These are phyloP conservation scores for Sipha flava DNA, from an alignment of 1,140 invertebrate species.

Conservation along the genomic window DNA sequence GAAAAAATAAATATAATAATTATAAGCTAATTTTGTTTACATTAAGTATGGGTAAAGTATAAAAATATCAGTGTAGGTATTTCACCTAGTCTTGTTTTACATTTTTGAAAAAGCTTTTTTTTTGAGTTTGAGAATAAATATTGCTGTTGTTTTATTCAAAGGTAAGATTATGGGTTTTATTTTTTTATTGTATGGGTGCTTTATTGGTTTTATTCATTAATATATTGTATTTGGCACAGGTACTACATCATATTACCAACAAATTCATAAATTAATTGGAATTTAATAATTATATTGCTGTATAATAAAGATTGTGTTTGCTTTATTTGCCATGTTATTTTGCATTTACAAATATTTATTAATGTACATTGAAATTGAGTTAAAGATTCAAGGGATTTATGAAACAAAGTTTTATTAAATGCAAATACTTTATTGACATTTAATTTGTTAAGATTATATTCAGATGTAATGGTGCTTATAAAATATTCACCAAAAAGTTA, in stretches of 20 bases:
- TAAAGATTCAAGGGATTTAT: no score
- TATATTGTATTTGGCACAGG: conserved; percentile 1
- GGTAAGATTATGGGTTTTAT: conserved; percentile 10
- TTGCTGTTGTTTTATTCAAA: background rate
- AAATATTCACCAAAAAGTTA: background rate
- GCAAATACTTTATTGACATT: background rate
- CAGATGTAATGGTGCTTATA: background rate
- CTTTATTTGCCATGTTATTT: background rate
- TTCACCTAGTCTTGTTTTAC: conserved; percentile 14
- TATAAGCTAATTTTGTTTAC: conserved; percentile 18
- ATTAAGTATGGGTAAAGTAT: background rate
- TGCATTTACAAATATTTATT: background rate
- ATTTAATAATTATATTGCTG: no score
- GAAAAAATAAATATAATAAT: background rate
- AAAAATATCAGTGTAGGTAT: background rate
- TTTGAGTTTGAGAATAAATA: conserved; percentile 10
- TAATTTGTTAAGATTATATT: background rate
- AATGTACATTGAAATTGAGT: no score
- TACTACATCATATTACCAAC: background rate
- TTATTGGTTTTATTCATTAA: background rate
- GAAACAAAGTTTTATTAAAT: background rate
- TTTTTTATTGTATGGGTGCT: conserved; percentile 14
- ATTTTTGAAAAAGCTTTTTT: conserved; percentile 21
- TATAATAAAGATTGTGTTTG: background rate
- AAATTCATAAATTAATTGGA: background rate